These are phyloP conservation scores for Aproaerema taeniolella DNA, from an alignment of 2,888 invertebrate species.

Conservation along the genomic window DNA sequence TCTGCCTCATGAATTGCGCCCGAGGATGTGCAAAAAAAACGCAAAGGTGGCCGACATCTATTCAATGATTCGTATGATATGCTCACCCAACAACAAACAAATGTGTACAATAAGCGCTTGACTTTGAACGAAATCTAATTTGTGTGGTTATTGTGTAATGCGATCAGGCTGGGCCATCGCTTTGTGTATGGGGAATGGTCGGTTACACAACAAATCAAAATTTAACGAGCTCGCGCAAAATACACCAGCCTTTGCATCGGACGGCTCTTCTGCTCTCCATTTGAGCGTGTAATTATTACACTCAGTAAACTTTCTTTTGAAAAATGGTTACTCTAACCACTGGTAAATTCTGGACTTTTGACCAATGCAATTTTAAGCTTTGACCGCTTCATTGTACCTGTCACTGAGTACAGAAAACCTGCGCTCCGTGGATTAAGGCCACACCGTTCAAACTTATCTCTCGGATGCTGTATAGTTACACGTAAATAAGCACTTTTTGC, in stretches of 20 bases:
- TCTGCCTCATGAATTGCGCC: constrained; percentile 23
- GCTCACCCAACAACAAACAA: constrained; percentile 65
- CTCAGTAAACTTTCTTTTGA: constrained; percentile 36
- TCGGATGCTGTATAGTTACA: constrained; percentile 46
- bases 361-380: constrained; percentile 16
- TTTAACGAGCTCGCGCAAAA: constrained; percentile 70
- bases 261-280: constrained; percentile 45
- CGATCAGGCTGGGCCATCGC: constrained; percentile 50
- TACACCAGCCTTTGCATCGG: constrained; percentile 45
- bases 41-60: constrained; percentile 62
- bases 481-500: constrained; percentile 60
- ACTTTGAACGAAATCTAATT: constrained; percentile 76
- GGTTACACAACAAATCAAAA: constrained; percentile 75
- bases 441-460: constrained; percentile 45
- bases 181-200: constrained; percentile 57
- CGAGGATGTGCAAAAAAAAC: constrained; percentile 35
- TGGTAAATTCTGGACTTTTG: not conserved
- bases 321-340: no score
- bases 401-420: constrained; percentile 9
- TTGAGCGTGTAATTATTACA: constrained; percentile 65
- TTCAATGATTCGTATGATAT: constrained; percentile 64
- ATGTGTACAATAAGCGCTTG: constrained; percentile 69
- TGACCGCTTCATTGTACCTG: constrained; percentile 9
- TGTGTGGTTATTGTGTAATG: constrained; percentile 74
- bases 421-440: constrained; percentile 29